Base-by-base conservation (phyloP, 2,113 vertebrate genomes). In the Bubalus kerabau region DNA sequence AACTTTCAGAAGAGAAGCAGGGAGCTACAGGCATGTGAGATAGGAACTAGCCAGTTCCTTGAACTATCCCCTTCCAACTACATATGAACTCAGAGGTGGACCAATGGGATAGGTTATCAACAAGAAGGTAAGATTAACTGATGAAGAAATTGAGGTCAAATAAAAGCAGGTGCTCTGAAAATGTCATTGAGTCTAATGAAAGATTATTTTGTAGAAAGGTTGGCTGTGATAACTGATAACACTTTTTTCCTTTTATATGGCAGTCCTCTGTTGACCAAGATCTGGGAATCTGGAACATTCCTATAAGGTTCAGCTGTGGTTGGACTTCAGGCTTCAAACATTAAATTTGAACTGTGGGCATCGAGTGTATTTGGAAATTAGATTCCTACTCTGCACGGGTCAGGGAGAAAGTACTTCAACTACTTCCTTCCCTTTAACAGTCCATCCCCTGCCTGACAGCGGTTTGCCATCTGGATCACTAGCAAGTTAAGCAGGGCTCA, bases 261-360 rank as follows among this genome's bases (percentile, higher is more conserved):
- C 78, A 92, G 16, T 36, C 43, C 23, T 26, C 46, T 91, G 13
- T 71, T 78, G 46, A 78, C 14, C 71, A 90, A 43, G 2, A 1
- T 84, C 62, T 71, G 13, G 46, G 32, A 10, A 96, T 64, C 24
- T 74, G 30, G n/a, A 81, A 91, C 10, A 48, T 89, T 86, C n/a
- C 76, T 78, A 36, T 6, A 21, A 56, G 19, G 19, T 62, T 92
- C 32, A 81, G 54, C 15, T 32, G 43, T 71, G 60, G 30, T 30
- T 71, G 5, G 10, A 87, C 8, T 92, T 80, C 62, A 92, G 52
- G 46, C 12, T 84, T 78, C 36, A 78, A 50, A 48, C 17, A 74
- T 46, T 87, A 74, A 26, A 90, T 95, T 30, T 82, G 84, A 94
- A 95, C 14, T 95, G 62, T 67, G 5, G 57, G n/a, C 74, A 97